Base-by-base conservation (phyloP, 1,140 invertebrate species). In the Brachionus rubens region DNA sequence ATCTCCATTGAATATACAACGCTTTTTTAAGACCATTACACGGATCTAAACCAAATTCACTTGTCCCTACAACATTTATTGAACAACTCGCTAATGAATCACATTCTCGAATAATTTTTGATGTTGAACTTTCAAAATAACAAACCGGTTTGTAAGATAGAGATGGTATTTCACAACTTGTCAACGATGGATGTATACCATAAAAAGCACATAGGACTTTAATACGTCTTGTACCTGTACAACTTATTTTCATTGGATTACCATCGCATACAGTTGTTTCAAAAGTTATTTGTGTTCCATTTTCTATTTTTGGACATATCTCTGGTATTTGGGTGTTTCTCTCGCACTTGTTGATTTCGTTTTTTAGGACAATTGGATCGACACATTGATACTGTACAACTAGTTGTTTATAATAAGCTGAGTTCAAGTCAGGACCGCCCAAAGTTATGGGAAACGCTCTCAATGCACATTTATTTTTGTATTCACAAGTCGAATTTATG, bases 361-460 rank as follows among this genome's bases (percentile, higher is more conserved):
- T 33, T 16, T 3, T 30, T 3, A 72, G 14, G 19, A 72, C 68
- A 30, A 21, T 54, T 5, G 46, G 46, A 72, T 72, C 24, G 10
- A 72, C 68, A 50, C 68, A 72, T 50, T 72, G 68, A 46, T 72
- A 72, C 28, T 72, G 68, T 16, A 72, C 36, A 3, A 72, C 46
- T 26, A 72, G 10, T 50, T 72, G 68, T 26, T 72, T 72, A 12
- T 33, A 6, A 30, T 26, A 50, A 3, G 26, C n/a, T 48, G 68
- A 41, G 50, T 41, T 40, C n/a, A 54, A 21, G 19, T 72, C 68
- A 12, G 21, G 5, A 14, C 46, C 68, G 14, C 68, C 68, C 46
- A 72, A 28, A 5, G 9, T 52, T 10, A 40, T 16, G 2, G 68
- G 12, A 72, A 26, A 50, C 7, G 68, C 68, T 26, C 46, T 50